Percentiles rank a stretch among this genome's conserved stretches.
Evolutionary conservation across 2,888 invertebrate species (phyloP).

Genomic region (Chalcosyrphus nemorum): DNA sequence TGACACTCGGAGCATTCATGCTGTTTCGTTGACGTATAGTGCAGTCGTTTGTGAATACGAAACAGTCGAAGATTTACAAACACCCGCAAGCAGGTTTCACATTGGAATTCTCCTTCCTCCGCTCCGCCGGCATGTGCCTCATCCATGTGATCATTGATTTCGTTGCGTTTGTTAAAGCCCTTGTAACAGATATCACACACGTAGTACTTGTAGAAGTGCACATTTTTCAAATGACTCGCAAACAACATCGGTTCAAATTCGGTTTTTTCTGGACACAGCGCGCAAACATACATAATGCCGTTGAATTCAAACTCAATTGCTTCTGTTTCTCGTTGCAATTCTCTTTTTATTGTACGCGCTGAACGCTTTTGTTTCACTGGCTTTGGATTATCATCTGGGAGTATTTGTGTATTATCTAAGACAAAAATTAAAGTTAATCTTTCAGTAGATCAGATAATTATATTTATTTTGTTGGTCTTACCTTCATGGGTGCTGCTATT

Average conservation of each 20-base stretch:
- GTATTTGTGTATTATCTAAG: conserved; percentile 10
- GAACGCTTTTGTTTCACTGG: conserved; percentile 27
- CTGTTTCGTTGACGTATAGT: conserved; percentile 85
- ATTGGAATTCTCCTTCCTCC: conserved; percentile 86
- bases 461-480: neutral
- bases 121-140: conserved; percentile 83
- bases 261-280: conserved; percentile 75
- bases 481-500: conserved; percentile 37
- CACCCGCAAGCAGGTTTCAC: conserved; percentile 85
- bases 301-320: conserved; percentile 75
- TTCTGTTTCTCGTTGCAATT: conserved; percentile 6
- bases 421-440: neutral
- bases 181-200: conserved; percentile 88
- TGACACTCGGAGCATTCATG: conserved; percentile 87
- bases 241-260: conserved; percentile 84
- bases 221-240: conserved; percentile 84
- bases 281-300: conserved; percentile 83
- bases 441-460: neutral
- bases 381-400: conserved; percentile 6
- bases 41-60: conserved; percentile 86
- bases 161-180: conserved; percentile 85
- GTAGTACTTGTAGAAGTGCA: conserved; percentile 86
- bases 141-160: conserved; percentile 86
- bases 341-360: conserved; percentile 36
- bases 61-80: conserved; percentile 85